Evolutionary conservation across 2,888 invertebrate genomes (phyloP).

Genomic region (Drosophila imparisetae): DNA sequence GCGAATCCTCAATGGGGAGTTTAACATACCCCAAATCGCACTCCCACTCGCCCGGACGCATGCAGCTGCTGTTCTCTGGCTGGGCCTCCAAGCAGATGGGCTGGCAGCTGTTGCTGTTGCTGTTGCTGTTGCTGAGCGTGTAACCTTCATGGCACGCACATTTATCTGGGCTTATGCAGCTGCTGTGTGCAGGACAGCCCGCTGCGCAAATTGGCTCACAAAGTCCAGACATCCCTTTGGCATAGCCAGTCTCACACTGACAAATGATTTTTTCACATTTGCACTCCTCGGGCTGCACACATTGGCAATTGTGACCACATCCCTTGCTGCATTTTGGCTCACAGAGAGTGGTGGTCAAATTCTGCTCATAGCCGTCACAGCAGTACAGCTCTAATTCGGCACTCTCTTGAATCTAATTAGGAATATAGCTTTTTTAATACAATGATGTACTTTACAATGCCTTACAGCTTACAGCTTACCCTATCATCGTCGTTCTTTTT

Average conservation of each 20-base stretch:
- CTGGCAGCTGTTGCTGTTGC: constrained; percentile 3
- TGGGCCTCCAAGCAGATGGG: constrained; percentile 33
- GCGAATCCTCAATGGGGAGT: neutral
- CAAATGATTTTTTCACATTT: neutral
- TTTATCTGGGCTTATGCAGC: constrained; percentile 9
- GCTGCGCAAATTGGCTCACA: constrained; percentile 38
- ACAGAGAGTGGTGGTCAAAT: neutral
- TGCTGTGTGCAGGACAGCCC: constrained; percentile 34
- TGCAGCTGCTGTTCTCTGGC: constrained; percentile 45
- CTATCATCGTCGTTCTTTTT: neutral
- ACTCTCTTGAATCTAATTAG: constrained; percentile 1
- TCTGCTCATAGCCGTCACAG: constrained; percentile 36
- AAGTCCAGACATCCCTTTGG: neutral
- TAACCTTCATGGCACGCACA: constrained; percentile 29
- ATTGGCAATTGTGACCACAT: neutral
- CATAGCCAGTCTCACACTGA: constrained; percentile 14
- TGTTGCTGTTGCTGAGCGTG: neutral
- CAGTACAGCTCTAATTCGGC: constrained; percentile 7
- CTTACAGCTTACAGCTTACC: constrained; percentile 9
- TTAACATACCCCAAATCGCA: constrained; percentile 53
- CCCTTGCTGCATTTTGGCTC: constrained; percentile 2
- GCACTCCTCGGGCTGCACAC: constrained; percentile 8
- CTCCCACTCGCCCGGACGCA: constrained; percentile 40
- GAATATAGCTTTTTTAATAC: neutral
- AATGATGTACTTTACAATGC: neutral